Percentiles rank a stretch among this genome's conserved stretches.
phyloP scores from a whole-genome alignment of 2,797 vertebrate species.

The Acanthis flammea region DNA sequence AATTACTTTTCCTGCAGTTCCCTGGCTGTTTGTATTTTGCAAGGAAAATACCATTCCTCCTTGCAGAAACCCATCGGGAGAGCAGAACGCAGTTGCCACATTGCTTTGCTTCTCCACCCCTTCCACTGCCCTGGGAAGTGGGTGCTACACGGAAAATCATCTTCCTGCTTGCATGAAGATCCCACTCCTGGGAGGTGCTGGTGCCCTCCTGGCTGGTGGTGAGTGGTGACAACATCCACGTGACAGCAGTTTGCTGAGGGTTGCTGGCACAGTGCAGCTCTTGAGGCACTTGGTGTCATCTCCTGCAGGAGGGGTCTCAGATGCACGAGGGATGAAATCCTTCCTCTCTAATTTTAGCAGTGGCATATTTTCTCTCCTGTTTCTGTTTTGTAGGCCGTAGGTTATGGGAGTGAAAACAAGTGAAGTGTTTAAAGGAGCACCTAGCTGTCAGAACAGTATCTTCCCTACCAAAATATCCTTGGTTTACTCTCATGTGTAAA shows the following conservation, averaged over 20 bases:
- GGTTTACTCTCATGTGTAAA: background rate
- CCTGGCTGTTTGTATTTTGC: background rate
- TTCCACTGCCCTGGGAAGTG: background rate
- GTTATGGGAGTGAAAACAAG: slow-evolving; percentile 15
- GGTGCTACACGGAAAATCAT: background rate
- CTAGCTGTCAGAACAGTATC: slow-evolving; percentile 17
- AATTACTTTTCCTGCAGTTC: background rate
- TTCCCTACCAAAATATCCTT: background rate
- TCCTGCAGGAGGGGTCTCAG: background rate
- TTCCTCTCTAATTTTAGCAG: background rate
- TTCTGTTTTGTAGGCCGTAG: background rate
- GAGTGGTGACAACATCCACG: background rate
- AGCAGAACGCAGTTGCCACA: background rate
- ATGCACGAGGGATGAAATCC: background rate
- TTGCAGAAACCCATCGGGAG: background rate
- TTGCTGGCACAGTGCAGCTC: background rate
- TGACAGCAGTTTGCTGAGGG: background rate
- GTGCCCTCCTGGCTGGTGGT: background rate
- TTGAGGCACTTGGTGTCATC: background rate
- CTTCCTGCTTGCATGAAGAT: background rate
- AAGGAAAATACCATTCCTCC: background rate
- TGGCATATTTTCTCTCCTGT: background rate
- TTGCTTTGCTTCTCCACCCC: background rate
- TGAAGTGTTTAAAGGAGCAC: background rate
- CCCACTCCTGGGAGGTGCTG: background rate